These are phyloP conservation scores for Monochamus alternatus DNA, from an alignment of 2,888 invertebrate genomes.

Conservation along the genomic window DNA sequence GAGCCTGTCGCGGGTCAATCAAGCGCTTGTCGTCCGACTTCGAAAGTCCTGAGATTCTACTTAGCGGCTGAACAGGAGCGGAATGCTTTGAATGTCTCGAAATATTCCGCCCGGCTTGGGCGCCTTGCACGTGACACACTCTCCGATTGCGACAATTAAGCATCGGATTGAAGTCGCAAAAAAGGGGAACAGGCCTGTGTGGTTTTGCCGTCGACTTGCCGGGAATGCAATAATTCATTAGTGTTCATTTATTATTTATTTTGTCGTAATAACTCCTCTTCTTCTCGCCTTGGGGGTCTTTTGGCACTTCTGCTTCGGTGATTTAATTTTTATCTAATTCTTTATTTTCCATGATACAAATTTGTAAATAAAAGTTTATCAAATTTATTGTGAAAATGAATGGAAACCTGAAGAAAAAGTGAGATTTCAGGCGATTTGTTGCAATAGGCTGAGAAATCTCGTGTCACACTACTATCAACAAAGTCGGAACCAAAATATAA, in stretches of 20 bases:
- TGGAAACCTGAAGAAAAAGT: too few species aligned
- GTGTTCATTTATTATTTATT: neutral
- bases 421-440: too few species aligned
- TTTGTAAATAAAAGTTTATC: too few species aligned
- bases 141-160: constrained; percentile 9
- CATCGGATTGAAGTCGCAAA: constrained; percentile 2
- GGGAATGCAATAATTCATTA: neutral
- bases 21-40: constrained; percentile 39
- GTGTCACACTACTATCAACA: too few species aligned
- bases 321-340: too few species aligned
- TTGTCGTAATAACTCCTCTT: too few species aligned
- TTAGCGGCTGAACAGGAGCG: constrained; percentile 48
- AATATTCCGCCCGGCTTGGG: constrained; percentile 43
- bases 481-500: too few species aligned
- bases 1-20: constrained; percentile 42
- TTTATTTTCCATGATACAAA: too few species aligned
- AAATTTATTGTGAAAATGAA: too few species aligned
- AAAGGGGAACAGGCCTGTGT: neutral
- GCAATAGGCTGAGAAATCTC: too few species aligned
- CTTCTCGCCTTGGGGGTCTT: too few species aligned
- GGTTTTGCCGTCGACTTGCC: neutral
- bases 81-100: constrained; percentile 50
- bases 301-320: too few species aligned
- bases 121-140: constrained; percentile 47
- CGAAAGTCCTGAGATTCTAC: constrained; percentile 52